These are phyloP conservation scores for Pocillopora damicornis DNA, from an alignment of 64 coral and sea anemone genomes.

Conservation along the genomic window DNA sequence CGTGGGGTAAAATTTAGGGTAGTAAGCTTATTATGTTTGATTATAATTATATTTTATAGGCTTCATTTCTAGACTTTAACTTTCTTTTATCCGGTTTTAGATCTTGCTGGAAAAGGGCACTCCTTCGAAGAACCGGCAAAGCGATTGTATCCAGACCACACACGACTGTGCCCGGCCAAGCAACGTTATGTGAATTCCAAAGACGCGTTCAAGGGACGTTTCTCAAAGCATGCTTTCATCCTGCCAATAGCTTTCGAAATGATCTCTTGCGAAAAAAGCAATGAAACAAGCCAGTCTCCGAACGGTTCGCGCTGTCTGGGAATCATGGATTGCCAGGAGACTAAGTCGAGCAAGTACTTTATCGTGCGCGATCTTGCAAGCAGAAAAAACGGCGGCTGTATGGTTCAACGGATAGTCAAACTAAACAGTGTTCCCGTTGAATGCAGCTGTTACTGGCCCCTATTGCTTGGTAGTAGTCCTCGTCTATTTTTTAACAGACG, in stretches of 20 bases:
- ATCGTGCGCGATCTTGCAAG: background rate
- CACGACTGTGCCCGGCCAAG: background rate
- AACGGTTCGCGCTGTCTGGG: background rate
- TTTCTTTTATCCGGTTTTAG: background rate
- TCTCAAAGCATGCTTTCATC: background rate
- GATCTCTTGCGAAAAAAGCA: background rate
- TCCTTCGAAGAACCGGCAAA: background rate
- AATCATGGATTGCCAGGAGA: slow-evolving; percentile 28
- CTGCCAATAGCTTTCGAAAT: background rate
- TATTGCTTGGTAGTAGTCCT: background rate
- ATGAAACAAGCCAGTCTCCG: background rate
- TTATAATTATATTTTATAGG: too few relatives aligned
- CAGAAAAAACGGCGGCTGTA: background rate
- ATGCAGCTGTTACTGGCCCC: slow-evolving; percentile 15
- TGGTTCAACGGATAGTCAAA: background rate
- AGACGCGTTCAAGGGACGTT: slow-evolving; percentile 3
- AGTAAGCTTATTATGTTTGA: too few relatives aligned
- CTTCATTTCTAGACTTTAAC: too few relatives aligned
- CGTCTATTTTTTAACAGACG: background rate
- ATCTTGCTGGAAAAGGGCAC: background rate
- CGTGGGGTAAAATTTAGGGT: too few relatives aligned
- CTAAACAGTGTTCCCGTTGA: slow-evolving; percentile 1
- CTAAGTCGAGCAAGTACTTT: slow-evolving; percentile 13
- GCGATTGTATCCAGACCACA: background rate
- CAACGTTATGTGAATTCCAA: background rate